Evolutionary conservation across 2,888 invertebrate genomes (phyloP), one percentile per base, ranked within the genome.

Genomic region (Acronicta alni): DNA sequence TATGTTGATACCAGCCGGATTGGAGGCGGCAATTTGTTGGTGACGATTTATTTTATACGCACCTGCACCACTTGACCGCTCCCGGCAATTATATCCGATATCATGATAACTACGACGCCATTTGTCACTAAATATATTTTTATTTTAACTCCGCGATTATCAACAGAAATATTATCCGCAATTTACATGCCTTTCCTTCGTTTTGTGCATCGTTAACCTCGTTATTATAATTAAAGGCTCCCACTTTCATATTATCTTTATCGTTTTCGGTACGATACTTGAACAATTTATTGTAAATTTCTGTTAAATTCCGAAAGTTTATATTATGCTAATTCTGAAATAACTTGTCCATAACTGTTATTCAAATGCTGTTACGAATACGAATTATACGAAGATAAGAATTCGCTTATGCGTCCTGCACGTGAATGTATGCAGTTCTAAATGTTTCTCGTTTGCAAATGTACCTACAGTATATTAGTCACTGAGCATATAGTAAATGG

Each of bases 21-120:
- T 75, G 81, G 80, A 82, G 77, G 74, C 69, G 83, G 83, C 79
- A 84, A 70, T 79, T 72, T 76, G 66, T 67, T 67, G 44, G 30
- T 59, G 58, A 46, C 56, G 70, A 76, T 79, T 72, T 76, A 75
- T 70, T 75, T 65, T 59, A 75, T 65, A 46, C 55, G 30, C 56
- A 54, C 55, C 42, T 58, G 55, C 62, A 41, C 49, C 65, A 62
- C 64, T 53, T 51, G 44, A 63, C 38, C 39, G 56, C 53, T 65
- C 74, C 67, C 68, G 76, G 72, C 66, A 49, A 70, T 65, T 58
- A 62, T 57, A 45, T 14, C 30, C 43, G 56, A 65, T 68, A 67
- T 46, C 43, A 42, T 47, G 67, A 61, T 71, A 70, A 60, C 41
- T 49, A 39, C 55, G 56, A 17, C 44, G 14, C 45, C 42, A 66